Percentiles rank a stretch among this genome's conserved stretches.
These are phyloP conservation scores for Danio choprae DNA, from an alignment of 2,797 vertebrate species.

Conservation along the genomic window DNA sequence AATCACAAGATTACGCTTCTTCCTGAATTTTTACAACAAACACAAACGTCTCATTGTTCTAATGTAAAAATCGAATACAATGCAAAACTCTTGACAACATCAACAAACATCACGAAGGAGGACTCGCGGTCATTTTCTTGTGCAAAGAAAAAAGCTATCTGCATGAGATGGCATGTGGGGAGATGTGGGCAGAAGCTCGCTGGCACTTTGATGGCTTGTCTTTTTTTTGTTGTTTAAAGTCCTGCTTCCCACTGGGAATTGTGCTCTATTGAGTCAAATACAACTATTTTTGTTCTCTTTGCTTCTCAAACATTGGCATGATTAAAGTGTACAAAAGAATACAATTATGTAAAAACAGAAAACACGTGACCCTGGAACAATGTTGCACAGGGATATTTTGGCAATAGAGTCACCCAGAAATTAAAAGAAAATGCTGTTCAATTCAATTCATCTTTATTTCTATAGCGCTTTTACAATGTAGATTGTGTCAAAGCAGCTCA, in stretches of 20 bases:
- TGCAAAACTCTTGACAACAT: neutral
- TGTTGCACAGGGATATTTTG: too few species aligned
- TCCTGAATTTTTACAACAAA: neutral
- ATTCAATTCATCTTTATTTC: too few species aligned
- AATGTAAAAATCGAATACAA: neutral
- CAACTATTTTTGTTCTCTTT: neutral
- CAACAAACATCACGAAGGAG: constrained; percentile 4
- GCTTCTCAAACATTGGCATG: neutral
- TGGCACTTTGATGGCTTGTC: neutral
- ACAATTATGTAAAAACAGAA: neutral
- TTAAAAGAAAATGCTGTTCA: too few species aligned
- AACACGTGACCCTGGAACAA: too few species aligned
- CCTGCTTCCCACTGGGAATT: neutral
- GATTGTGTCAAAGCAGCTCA: too few species aligned
- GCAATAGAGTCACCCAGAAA: too few species aligned
- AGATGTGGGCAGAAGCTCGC: neutral
- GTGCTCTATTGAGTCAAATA: neutral
- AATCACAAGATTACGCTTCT: neutral
- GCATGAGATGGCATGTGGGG: neutral
- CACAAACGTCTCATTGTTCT: neutral
- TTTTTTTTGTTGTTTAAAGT: neutral
- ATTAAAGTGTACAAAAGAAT: neutral
- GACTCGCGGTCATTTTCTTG: neutral
- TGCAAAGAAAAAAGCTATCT: constrained; percentile 2
- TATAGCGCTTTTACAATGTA: too few species aligned